Conservation (phyloP, 2,888 invertebrate genomes). For the Saturnia pavonia region DNA sequence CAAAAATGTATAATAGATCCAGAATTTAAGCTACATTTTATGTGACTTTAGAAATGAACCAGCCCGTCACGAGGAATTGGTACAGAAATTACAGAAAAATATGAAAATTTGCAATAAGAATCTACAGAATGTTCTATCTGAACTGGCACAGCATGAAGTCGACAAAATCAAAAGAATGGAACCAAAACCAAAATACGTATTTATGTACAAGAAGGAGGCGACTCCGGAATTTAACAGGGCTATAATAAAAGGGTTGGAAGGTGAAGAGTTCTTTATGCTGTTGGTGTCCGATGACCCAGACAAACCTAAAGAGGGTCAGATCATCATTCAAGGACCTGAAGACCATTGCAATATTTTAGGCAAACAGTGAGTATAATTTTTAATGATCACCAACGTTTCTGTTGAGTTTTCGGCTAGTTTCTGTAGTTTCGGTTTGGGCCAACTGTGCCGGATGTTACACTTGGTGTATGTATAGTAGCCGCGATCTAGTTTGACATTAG, state of each 20-base stretch:
- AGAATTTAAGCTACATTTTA: not conserved
- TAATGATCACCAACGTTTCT: not conserved
- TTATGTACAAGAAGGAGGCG: conserved; percentile 86
- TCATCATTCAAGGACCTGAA: conserved; percentile 80
- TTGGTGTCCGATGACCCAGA: conserved; percentile 87
- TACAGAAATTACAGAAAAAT: conserved; percentile 88
- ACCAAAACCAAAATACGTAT: conserved; percentile 80
- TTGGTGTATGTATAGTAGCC: no score
- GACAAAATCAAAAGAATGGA: conserved; percentile 77
- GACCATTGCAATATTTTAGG: conserved; percentile 80
- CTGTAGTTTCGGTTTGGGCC: no score
- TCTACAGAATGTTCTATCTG: conserved; percentile 84
- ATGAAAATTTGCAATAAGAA: conserved; percentile 84
- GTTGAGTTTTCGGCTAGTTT: no score
- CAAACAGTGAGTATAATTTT: conserved; percentile 77
- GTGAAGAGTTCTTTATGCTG: conserved; percentile 83
- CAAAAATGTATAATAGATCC: not conserved
- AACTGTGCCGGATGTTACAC: no score
- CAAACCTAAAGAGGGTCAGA: conserved; percentile 78
- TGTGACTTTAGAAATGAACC: conserved; percentile 84
- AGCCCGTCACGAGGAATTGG: conserved; percentile 85
- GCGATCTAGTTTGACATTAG: no score
- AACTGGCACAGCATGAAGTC: conserved; percentile 86
- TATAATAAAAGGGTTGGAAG: conserved; percentile 84
- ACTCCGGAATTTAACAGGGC: conserved; percentile 89